Evolutionary conservation across 2,113 vertebrate genomes (phyloP).

Genomic region (Sturnus vulgaris): DNA sequence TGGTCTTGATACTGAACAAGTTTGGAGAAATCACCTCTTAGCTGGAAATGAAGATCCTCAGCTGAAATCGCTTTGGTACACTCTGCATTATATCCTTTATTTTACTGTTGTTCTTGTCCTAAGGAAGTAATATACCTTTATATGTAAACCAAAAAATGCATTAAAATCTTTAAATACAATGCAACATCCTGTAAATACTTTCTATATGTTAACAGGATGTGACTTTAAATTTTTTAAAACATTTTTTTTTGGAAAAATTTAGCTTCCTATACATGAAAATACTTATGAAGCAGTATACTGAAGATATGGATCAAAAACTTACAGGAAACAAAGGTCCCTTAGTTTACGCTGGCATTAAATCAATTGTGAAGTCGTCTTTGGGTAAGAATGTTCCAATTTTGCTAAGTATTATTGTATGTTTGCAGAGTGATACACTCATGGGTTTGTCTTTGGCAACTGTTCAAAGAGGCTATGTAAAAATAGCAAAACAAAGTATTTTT

Average conservation of each 20-base stretch:
- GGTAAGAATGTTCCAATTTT: constrained; percentile 78
- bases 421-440: not conserved
- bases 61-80: constrained; percentile 95
- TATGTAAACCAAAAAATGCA: not conserved
- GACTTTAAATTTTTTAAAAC: not conserved
- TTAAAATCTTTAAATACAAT: not conserved
- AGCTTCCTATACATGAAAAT: constrained; percentile 84
- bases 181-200: not conserved
- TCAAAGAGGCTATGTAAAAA: not conserved
- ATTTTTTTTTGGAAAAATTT: not conserved
- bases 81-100: constrained; percentile 98
- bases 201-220: not conserved
- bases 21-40: constrained; percentile 93
- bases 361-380: constrained; percentile 90
- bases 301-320: constrained; percentile 91
- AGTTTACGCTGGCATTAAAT: constrained; percentile 96
- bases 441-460: not conserved
- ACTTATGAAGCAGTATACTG: constrained; percentile 99
- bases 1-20: constrained; percentile 91
- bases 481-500: not conserved
- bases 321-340: constrained; percentile 87
- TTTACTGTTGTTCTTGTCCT: not conserved
- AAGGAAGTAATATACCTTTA: not conserved
- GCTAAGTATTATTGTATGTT: not conserved
- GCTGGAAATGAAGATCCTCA: constrained; percentile 90